Evolutionary conservation across 1,140 invertebrate species (phyloP).

Genomic region (Maconellicoccus hirsutus): DNA sequence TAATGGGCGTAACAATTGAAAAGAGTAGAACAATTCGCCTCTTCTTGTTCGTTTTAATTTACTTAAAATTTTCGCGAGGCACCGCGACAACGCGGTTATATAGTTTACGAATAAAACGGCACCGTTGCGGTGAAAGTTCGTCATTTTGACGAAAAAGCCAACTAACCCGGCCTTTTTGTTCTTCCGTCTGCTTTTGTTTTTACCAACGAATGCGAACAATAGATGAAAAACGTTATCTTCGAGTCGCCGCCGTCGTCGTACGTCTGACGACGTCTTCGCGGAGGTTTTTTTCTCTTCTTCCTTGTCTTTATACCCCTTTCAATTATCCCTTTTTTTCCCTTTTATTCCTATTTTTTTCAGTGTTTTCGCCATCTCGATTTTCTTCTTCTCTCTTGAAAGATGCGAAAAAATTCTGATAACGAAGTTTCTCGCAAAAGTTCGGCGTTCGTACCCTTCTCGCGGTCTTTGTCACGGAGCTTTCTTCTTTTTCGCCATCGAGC

Average conservation of each 20-base stretch:
- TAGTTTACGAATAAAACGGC: conserved; percentile 11
- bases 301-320: background rate
- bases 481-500: too few species aligned
- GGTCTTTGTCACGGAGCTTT: too few species aligned
- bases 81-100: background rate
- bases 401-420: too few species aligned
- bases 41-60: conserved; percentile 12
- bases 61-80: conserved; percentile 1
- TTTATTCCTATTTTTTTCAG: too few species aligned
- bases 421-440: too few species aligned
- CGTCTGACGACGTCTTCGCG: background rate
- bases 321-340: background rate
- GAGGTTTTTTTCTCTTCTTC: background rate
- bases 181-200: conserved; percentile 15
- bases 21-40: background rate
- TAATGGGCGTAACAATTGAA: conserved; percentile 22
- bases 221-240: conserved; percentile 11
- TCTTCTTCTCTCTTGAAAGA: too few species aligned
- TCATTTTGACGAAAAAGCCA: conserved; percentile 19
- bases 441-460: too few species aligned
- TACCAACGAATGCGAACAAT: conserved; percentile 11
- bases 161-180: conserved; percentile 13
- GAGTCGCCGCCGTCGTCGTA: background rate
- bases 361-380: too few species aligned
- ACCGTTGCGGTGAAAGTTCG: conserved; percentile 13